Conservation (phyloP, 2,113 vertebrate genomes). For the Alethe diademata region DNA sequence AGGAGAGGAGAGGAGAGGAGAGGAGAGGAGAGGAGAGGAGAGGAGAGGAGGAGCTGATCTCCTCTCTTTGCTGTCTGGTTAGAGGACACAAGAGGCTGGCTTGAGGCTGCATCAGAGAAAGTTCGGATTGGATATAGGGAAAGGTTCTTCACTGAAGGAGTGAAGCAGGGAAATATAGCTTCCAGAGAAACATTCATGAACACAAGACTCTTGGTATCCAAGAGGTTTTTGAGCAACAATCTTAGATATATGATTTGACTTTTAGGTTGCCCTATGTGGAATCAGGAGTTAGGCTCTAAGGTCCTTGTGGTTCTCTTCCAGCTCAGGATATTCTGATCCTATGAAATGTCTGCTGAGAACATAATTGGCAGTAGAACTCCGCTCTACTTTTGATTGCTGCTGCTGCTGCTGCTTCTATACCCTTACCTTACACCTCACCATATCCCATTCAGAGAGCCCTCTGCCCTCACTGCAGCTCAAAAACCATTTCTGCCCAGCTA, state of each 20-base stretch:
- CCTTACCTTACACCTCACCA: background rate
- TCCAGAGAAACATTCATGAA: accelerated
- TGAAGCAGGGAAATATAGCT: background rate
- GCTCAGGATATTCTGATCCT: background rate
- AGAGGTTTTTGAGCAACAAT: background rate
- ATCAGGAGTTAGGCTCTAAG: background rate
- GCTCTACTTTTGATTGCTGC: too few species aligned
- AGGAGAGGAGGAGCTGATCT: background rate
- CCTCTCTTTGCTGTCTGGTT: background rate
- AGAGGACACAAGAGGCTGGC: background rate
- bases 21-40: too few species aligned
- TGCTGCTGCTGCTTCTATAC: background rate
- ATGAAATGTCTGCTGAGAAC: background rate
- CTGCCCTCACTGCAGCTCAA: background rate
- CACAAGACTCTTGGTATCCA: background rate
- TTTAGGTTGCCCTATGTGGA: background rate
- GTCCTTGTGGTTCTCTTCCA: background rate
- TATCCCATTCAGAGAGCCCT: background rate
- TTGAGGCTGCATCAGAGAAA: background rate
- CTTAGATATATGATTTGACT: background rate
- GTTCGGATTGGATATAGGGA: background rate
- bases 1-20: too few species aligned
- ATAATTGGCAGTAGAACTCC: background rate
- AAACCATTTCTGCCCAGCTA: background rate
- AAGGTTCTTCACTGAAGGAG: background rate